These are phyloP conservation scores for Morpho achilles DNA, from an alignment of 2,888 invertebrate genomes.

Conservation along the genomic window DNA sequence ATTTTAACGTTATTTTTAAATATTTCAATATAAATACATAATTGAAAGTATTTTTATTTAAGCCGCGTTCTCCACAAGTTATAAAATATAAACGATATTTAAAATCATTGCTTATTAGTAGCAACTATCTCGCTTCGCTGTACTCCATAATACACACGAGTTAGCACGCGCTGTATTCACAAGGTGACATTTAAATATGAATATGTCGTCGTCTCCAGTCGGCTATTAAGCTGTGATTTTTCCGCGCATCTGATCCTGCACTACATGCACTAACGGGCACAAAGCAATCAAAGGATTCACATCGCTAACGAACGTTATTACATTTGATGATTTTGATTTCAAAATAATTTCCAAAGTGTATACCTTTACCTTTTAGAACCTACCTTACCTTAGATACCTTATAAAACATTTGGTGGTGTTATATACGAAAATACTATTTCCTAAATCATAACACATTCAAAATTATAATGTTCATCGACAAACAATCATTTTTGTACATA, in stretches of 20 bases:
- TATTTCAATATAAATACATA: no score
- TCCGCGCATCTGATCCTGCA: conserved; percentile 60
- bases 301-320: conserved; percentile 22
- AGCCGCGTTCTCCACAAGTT: no score
- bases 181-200: conserved; percentile 73
- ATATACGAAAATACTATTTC: no score
- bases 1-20: no score
- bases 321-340: background rate
- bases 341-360: background rate
- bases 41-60: no score
- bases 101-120: background rate
- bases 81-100: no score
- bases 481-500: no score
- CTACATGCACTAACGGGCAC: conserved; percentile 29
- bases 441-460: no score
- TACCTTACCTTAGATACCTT: background rate
- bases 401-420: no score
- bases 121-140: conserved; percentile 14
- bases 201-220: conserved; percentile 58
- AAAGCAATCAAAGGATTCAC: conserved; percentile 33
- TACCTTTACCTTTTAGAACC: background rate
- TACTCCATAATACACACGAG: conserved; percentile 43
- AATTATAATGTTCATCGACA: no score
- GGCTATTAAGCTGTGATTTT: conserved; percentile 72
- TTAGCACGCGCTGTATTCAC: conserved; percentile 47